These are phyloP conservation scores for Blastomussa wellsi DNA, from an alignment of 92 coral and sea anemone genomes.

Conservation along the genomic window DNA sequence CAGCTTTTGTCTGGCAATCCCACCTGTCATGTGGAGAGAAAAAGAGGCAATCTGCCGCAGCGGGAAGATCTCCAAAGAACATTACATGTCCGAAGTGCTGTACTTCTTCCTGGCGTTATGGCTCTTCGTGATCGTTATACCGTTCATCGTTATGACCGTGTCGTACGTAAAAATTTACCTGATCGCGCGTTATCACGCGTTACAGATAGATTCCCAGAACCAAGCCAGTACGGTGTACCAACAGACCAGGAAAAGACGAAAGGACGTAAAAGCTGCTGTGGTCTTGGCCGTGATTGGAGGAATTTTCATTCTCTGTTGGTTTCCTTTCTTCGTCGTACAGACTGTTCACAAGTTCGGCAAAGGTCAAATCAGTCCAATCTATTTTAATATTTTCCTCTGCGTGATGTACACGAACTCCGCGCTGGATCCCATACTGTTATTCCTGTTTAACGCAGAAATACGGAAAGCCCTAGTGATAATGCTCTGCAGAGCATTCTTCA, in stretches of 20 bases:
- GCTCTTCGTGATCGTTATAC: slow-evolving; percentile 91
- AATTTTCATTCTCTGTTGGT: slow-evolving; percentile 89
- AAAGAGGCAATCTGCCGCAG: slow-evolving; percentile 83
- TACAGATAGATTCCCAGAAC: slow-evolving; percentile 64
- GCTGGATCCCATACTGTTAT: slow-evolving; percentile 73
- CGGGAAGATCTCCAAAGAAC: slow-evolving; percentile 82
- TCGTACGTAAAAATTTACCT: slow-evolving; percentile 84
- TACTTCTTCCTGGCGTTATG: slow-evolving; percentile 86
- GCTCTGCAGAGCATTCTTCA: slow-evolving; percentile 58
- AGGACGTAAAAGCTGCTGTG: slow-evolving; percentile 86
- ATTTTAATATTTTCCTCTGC: slow-evolving; percentile 82
- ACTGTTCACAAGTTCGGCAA: slow-evolving; percentile 88
- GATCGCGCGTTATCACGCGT: slow-evolving; percentile 83
- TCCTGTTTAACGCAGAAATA: slow-evolving; percentile 84
- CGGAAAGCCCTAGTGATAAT: slow-evolving; percentile 65
- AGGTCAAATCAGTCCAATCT: slow-evolving; percentile 68
- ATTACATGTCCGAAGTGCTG: slow-evolving; percentile 76
- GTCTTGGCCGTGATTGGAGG: slow-evolving; percentile 94
- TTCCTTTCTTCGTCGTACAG: slow-evolving; percentile 95
- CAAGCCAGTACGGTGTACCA: slow-evolving; percentile 40
- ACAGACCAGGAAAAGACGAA: slow-evolving; percentile 62
- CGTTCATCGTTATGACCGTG: slow-evolving; percentile 75
- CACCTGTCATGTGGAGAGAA: slow-evolving; percentile 91
- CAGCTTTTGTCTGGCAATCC: slow-evolving; percentile 79
- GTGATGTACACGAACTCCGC: slow-evolving; percentile 96